Evolutionary conservation across 53 echinoderm and acorn worm genomes (phyloP), one percentile per base, ranked within the genome.

Genomic region (Henricia sp.): DNA sequence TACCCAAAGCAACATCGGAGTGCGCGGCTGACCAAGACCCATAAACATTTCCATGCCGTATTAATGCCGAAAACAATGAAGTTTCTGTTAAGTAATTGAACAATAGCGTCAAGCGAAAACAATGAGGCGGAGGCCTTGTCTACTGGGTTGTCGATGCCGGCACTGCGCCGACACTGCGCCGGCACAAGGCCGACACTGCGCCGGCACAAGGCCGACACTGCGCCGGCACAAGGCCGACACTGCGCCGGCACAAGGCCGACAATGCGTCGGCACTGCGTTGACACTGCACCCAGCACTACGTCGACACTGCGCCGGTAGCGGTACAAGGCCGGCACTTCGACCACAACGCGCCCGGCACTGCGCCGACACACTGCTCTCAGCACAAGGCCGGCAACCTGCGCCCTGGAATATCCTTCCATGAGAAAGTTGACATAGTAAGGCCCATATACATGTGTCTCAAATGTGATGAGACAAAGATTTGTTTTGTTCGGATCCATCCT

Each of bases 131-230:
- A 46, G 48, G 48, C 48, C 9, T 8, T 8, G 14, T 46, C 14
- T 8, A 10, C 8, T 14, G 48, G 48, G 9, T 10, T 8, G 8
- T 8, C 48, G 14, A n/a, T 23, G 67, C 40, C 37, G 66, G 67
- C 67, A 39, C n/a, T 24, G 36, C 40, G 38, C 67, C 38, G 38
- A 40, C 39, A 39, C 39, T 5, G 10, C 67, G 3, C 37, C 40
- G 72, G 72, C 72, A 72, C 21, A 33, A 23, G 34, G 53, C 72
- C 72, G 72, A 32, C 72, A 72, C 35, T 10, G 34, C 51, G 72
- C 52, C 30, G 21, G 27, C 51, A 50, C 13, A 24, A 10, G 3
- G 62, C 62, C 57, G 57, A 3, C 20, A 56, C 24, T n/a, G 21
- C 57, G n/a, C 4, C 62, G 5, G 30, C 60, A 60, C 9, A 9